These are phyloP conservation scores for Serinus canaria DNA, from an alignment of 2,113 vertebrate genomes.

Conservation along the genomic window DNA sequence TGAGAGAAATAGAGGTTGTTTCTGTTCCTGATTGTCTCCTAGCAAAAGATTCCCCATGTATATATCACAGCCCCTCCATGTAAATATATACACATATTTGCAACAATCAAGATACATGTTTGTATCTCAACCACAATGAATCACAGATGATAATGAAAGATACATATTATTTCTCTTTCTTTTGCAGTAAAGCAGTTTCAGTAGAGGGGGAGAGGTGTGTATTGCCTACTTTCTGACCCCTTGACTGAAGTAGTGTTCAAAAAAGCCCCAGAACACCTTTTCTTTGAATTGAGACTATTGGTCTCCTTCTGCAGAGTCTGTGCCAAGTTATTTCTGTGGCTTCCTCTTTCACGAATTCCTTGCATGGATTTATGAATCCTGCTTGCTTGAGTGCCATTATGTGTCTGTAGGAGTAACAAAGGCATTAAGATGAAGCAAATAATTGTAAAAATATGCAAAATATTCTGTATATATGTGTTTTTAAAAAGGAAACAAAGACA, in stretches of 20 bases:
- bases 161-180: slow-evolving; percentile 28
- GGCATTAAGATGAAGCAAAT: neutral
- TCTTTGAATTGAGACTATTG: neutral
- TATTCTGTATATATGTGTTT: neutral
- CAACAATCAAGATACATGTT: neutral
- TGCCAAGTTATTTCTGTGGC: neutral
- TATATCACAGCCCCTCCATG: neutral
- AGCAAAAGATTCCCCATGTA: neutral
- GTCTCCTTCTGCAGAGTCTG: neutral
- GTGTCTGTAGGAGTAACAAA: neutral
- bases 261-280: neutral
- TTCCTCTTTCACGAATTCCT: neutral
- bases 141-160: slow-evolving; percentile 25
- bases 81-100: neutral
- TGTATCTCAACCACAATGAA: neutral
- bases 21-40: neutral
- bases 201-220: neutral
- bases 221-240: neutral
- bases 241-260: neutral
- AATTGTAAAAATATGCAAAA: neutral
- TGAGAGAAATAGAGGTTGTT: neutral
- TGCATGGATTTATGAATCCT: neutral
- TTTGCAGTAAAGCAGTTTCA: neutral
- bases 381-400: neutral
- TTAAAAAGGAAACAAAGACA: neutral